Conservation (phyloP, 2,888 invertebrate genomes). For the Phyllotreta striolata region DNA sequence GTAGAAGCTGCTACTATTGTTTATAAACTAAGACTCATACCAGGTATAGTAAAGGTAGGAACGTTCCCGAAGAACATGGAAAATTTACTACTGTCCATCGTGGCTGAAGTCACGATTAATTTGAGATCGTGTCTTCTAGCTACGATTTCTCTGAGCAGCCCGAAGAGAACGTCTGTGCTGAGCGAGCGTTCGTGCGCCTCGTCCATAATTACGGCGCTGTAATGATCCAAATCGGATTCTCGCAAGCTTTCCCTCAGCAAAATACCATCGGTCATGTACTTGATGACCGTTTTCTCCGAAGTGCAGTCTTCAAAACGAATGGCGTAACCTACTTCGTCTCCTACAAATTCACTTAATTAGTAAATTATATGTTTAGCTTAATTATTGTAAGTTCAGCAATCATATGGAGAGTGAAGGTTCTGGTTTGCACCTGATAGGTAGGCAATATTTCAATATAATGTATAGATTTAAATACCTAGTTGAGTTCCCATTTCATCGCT, state of each 20-base stretch:
- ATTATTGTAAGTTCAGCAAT: too few species aligned
- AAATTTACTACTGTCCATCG: constrained; percentile 99
- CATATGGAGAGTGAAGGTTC: too few species aligned
- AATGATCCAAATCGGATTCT: constrained; percentile 96
- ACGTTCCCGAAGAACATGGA: constrained; percentile 99
- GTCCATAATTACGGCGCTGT: constrained; percentile 99
- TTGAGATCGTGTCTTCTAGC: constrained; percentile 90
- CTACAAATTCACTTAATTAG: constrained; percentile 24
- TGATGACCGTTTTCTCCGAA: constrained; percentile 89
- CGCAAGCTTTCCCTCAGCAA: constrained; percentile 93
- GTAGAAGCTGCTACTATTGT: background rate
- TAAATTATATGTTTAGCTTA: too few species aligned
- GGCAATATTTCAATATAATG: too few species aligned
- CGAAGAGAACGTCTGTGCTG: constrained; percentile 98
- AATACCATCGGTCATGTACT: constrained; percentile 99
- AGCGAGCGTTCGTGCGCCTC: constrained; percentile 99
- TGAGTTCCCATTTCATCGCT: constrained; percentile 96
- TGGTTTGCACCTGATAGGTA: too few species aligned
- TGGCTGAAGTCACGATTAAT: constrained; percentile 98
- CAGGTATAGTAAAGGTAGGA: constrained; percentile 93
- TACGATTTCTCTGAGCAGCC: constrained; percentile 89
- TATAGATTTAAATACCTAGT: constrained; percentile 67
- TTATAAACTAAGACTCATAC: background rate
- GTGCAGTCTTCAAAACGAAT: constrained; percentile 99
- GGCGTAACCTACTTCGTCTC: constrained; percentile 93